Evolutionary conservation across 2,888 invertebrate species (phyloP), one percentile per base, ranked within the genome.

Genomic region (Thereva unica): DNA sequence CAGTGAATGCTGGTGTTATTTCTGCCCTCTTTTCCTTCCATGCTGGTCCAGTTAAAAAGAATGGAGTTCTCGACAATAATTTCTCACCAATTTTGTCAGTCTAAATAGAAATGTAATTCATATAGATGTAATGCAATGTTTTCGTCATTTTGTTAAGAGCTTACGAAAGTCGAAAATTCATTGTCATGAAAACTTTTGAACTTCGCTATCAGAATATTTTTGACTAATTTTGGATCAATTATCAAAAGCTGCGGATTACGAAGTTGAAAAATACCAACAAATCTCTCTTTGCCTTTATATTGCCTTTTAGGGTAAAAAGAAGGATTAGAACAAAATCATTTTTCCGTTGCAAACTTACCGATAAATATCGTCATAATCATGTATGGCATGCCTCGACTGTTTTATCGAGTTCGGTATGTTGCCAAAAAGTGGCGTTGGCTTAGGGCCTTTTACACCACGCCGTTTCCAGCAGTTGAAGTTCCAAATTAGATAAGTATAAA

Each of bases 1-100:
- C 75, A 1, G 85, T 84, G 37, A 86, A 80, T 2, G 82, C 82
- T 0, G 84, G 83, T 0, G 84, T 82, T 10, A 85, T 70, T 70
- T 83, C 82, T 1, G 77, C 74, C 5, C 86, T 77, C 1, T 81
- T 74, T 1, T 77, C 75, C 67, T 83, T 83, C 85, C 86, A 84
- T 70, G 79, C 74, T n/a, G 80, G 76, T 1, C 83, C 83, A 8
- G 77, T 79, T 34, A 84, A 69, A 0, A 76, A 68, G 69, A 86
- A 84, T 0, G 83, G 83, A 76, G 83, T 83, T 55, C 80, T 78
- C 2, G 79, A 79, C 5, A 82, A 73, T 5, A 86, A 71, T 0
- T 80, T 82, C 64, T 85, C 85, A 0, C 73, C 69, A 10, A 81
- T 75, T 42, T 81, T 79, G 67, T 82, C 76, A 1, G 81, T 69